A percentile compares a stretch with the other conserved stretches of the same genome.
Evolutionary conservation across 2,797 vertebrate species (phyloP).

Genomic region (Alcedo atthis): DNA sequence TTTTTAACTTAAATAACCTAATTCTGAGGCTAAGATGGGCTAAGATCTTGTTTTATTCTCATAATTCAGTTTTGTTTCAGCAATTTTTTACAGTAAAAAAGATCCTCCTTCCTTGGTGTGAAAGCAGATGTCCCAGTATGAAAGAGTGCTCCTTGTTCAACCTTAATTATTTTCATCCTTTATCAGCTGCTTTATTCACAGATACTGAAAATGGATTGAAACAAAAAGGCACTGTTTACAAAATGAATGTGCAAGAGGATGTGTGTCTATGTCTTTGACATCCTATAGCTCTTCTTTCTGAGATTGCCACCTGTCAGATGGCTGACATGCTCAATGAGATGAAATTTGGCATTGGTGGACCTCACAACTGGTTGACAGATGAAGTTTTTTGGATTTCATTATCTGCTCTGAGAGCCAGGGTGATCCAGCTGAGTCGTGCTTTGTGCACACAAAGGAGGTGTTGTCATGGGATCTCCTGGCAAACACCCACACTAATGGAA

Average conservation of each 20-base stretch:
- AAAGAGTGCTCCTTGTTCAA: slow-evolving; percentile 22
- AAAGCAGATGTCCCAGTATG: slow-evolving; percentile 32
- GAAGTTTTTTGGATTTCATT: slow-evolving; percentile 56
- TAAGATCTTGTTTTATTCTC: background rate
- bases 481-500: background rate
- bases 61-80: slow-evolving; percentile 20
- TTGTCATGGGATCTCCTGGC: background rate
- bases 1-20: background rate
- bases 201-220: slow-evolving; percentile 20
- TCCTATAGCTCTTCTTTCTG: slow-evolving; percentile 27
- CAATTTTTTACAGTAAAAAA: background rate
- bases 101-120: background rate
- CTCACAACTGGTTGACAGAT: slow-evolving; percentile 27
- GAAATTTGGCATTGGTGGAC: slow-evolving; percentile 40
- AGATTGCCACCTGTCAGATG: slow-evolving; percentile 64
- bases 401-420: background rate
- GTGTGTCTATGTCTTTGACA: slow-evolving; percentile 19
- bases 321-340: slow-evolving; percentile 43
- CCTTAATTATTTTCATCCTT: slow-evolving; percentile 48
- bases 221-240: slow-evolving; percentile 41
- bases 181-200: slow-evolving; percentile 43
- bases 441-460: background rate
- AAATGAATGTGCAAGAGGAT: slow-evolving; percentile 32
- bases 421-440: background rate
- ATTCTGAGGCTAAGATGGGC: background rate